phyloP scores from a whole-genome alignment of 2,888 invertebrate genomes.

The Andrena trimmerana region DNA sequence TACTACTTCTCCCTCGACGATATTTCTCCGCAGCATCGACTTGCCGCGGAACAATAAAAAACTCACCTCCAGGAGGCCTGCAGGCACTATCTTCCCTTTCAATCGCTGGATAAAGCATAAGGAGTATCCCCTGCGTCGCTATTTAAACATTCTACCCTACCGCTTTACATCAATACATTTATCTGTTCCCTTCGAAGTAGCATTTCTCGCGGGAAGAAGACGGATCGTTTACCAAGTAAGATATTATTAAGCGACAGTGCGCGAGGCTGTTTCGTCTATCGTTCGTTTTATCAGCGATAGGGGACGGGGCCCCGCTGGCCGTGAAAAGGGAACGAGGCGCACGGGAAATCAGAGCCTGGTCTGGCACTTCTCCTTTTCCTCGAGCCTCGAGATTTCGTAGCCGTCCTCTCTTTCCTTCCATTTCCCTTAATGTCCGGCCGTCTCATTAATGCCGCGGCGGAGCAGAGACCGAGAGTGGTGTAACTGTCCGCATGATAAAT shows the following conservation, averaged over 20 bases:
- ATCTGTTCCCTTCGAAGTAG: neutral
- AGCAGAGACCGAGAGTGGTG: slow-evolving; percentile 66
- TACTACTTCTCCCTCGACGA: neutral
- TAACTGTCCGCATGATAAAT: slow-evolving; percentile 82
- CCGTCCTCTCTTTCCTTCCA: slow-evolving; percentile 12
- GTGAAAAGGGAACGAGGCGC: neutral
- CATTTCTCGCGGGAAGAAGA: slow-evolving; percentile 7
- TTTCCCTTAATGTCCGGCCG: slow-evolving; percentile 52
- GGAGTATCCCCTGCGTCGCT: neutral
- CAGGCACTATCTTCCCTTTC: slow-evolving; percentile 1
- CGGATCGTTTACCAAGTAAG: slow-evolving; percentile 9
- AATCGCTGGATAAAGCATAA: slow-evolving; percentile 17
- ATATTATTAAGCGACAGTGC: slow-evolving; percentile 25
- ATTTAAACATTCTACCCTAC: slow-evolving; percentile 9
- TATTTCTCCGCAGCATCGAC: neutral
- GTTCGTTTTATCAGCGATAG: slow-evolving; percentile 29
- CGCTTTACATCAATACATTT: slow-evolving; percentile 8
- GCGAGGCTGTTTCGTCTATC: slow-evolving; percentile 2
- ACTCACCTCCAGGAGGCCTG: slow-evolving; percentile 1
- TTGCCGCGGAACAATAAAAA: slow-evolving; percentile 5
- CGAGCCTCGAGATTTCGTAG: slow-evolving; percentile 3
- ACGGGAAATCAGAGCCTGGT: neutral
- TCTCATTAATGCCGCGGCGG: slow-evolving; percentile 57
- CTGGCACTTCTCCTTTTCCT: slow-evolving; percentile 1
- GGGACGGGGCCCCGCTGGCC: neutral